Evolutionary conservation across 1,140 invertebrate genomes (phyloP), one percentile per base, ranked within the genome.

Genomic region (Zaprionus kolodkinae): DNA sequence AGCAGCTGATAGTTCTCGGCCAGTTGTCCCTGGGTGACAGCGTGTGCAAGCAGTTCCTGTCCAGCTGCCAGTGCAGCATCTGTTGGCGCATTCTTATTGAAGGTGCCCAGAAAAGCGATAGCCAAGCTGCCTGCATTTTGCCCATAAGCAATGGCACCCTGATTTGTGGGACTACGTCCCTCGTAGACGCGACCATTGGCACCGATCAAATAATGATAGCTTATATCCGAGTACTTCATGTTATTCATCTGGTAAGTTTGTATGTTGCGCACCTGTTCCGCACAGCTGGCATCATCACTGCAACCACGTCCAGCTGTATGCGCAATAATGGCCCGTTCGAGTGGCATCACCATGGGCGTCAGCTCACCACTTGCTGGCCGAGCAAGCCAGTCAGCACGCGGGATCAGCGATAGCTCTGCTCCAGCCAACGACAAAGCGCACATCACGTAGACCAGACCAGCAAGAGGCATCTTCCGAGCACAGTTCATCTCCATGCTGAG

Each of bases 171-270:
- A 6, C 94, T 95, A 15, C 95, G 93, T 12, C 94, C 95, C 77
- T 95, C 94, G 79, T 95, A 96, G 0, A 94, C 93, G 13, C 93
- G 94, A 0, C 95, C 95, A 88, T 96, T 95, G 35, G 94, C 94
- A 4, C 95, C 95, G 40, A 96, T 94, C 30, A 96, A 68, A 74
- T 95, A 96, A 72, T 93, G 95, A 70, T 95, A 95, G 3, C 93
- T 94, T 13, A 95, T 95, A 70, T 95, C 95, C 35, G 79, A 85
- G 92, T 95, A 60, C 79, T 82, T 7, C 72, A 78, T 7, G 54
- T 63, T 33, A 2, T 93, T 92, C 78, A 95, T 93, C 66, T 95
- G 94, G 4, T 93, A 92, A 7, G 93, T 78, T 72, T 95, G 95
- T 30, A 95, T 93, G 1, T 65, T 77, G 15, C 92, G 92, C 0